A percentile compares a stretch with the other conserved stretches of the same genome.
Conservation (phyloP, 2,888 invertebrate genomes). For the Epirrhoe alternata region DNA sequence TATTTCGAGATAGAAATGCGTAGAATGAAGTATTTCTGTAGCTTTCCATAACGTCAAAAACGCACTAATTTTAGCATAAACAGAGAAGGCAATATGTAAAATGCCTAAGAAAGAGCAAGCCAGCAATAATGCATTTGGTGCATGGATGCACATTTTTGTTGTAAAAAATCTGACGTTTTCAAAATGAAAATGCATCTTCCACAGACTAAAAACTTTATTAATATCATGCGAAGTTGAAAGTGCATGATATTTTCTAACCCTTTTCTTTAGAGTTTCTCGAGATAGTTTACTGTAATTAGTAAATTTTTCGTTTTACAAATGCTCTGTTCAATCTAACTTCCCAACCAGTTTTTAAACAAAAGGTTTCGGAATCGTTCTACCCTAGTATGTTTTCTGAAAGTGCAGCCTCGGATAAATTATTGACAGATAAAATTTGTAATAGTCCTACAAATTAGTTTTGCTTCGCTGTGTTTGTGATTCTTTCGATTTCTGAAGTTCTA, state of each 20-base stretch:
- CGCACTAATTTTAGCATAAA: neutral
- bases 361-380: constrained; percentile 26
- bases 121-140: neutral
- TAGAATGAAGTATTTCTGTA: neutral
- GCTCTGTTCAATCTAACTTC: neutral
- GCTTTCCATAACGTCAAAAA: neutral
- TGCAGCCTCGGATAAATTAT: constrained; percentile 50
- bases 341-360: constrained; percentile 15
- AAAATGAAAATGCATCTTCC: constrained; percentile 23
- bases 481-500: constrained; percentile 7
- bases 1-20: neutral
- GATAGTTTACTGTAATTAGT: neutral
- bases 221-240: constrained; percentile 25
- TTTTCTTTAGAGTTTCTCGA: constrained; percentile 10
- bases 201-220: constrained; percentile 9
- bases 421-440: constrained; percentile 52
- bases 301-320: neutral
- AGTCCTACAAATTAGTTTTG: constrained; percentile 33
- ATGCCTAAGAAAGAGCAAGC: neutral
- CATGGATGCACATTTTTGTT: neutral
- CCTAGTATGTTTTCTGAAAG: constrained; percentile 38
- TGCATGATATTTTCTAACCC: constrained; percentile 32
- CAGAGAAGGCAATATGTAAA: neutral
- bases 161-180: neutral
- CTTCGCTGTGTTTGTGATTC: constrained; percentile 22